Evolutionary conservation across 2,113 vertebrate species (phyloP).

Genomic region (Pygathrix nemaeus): DNA sequence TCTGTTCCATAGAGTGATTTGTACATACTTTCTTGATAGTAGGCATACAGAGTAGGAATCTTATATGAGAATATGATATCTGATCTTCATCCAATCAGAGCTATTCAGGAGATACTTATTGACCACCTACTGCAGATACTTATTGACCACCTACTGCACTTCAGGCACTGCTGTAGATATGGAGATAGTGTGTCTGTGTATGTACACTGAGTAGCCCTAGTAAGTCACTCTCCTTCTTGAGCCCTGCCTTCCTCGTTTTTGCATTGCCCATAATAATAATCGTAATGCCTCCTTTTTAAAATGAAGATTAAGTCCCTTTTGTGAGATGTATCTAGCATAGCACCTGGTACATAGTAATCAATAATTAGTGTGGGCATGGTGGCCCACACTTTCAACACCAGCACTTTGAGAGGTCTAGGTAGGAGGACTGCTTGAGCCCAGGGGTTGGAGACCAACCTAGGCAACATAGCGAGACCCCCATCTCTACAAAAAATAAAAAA

Average conservation of each 20-base stretch:
- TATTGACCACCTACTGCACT: too few species aligned
- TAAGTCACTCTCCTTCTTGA: background rate
- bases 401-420: too few species aligned
- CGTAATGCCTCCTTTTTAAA: background rate
- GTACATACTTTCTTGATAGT: background rate
- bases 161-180: background rate
- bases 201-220: background rate
- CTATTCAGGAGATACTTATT: background rate
- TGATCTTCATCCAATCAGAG: background rate
- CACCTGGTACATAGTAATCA: background rate
- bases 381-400: too few species aligned
- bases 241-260: background rate
- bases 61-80: background rate
- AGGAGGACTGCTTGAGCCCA: too few species aligned
- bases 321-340: background rate
- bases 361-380: too few species aligned
- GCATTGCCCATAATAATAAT: background rate
- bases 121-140: too few species aligned
- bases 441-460: too few species aligned
- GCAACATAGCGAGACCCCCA: too few species aligned
- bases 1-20: background rate
- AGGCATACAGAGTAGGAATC: background rate
- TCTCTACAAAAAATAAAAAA: too few species aligned
- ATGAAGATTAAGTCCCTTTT: background rate
- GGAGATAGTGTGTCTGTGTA: background rate